These are phyloP conservation scores for Scomber scombrus DNA, from an alignment of 2,113 vertebrate species.

Conservation along the genomic window DNA sequence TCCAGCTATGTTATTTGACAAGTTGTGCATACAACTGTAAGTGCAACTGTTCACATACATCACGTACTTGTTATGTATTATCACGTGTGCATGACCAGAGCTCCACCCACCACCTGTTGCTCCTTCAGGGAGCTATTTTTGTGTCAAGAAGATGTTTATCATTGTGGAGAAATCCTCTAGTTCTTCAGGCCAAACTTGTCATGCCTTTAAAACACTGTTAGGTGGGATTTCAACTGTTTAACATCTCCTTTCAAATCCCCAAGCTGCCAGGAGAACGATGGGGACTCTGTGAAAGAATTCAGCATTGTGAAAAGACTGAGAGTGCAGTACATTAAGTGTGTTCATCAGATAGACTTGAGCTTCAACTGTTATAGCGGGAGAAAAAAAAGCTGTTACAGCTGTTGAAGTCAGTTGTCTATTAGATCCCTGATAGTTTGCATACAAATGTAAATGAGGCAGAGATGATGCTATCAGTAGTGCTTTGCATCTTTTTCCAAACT, in stretches of 20 bases:
- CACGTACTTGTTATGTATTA: conserved; percentile 30
- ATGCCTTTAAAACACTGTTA: not conserved
- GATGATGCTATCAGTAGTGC: conserved; percentile 19
- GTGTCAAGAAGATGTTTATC: conserved; percentile 61
- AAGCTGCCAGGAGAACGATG: not conserved
- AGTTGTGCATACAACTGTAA: too few species aligned
- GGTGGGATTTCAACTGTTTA: not conserved
- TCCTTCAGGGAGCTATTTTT: conserved; percentile 69
- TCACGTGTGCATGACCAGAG: conserved; percentile 17
- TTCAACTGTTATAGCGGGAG: conserved; percentile 1
- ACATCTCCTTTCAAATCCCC: conserved; percentile 4
- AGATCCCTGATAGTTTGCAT: conserved; percentile 48
- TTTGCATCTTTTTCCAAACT: conserved; percentile 53
- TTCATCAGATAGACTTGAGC: conserved; percentile 2
- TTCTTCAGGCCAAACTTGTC: conserved; percentile 28
- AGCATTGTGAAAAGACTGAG: not conserved
- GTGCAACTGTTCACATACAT: conserved; percentile 21
- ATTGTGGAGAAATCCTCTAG: conserved; percentile 50
- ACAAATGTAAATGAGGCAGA: conserved; percentile 54
- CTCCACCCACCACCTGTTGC: conserved; percentile 67
- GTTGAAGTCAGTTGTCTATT: conserved; percentile 25
- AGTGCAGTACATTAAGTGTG: not conserved
- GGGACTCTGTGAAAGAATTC: conserved; percentile 14
- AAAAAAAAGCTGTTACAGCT: not conserved
- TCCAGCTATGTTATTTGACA: too few species aligned